Conservation (phyloP, 2,797 vertebrate species). For the Diplodus sargus region DNA sequence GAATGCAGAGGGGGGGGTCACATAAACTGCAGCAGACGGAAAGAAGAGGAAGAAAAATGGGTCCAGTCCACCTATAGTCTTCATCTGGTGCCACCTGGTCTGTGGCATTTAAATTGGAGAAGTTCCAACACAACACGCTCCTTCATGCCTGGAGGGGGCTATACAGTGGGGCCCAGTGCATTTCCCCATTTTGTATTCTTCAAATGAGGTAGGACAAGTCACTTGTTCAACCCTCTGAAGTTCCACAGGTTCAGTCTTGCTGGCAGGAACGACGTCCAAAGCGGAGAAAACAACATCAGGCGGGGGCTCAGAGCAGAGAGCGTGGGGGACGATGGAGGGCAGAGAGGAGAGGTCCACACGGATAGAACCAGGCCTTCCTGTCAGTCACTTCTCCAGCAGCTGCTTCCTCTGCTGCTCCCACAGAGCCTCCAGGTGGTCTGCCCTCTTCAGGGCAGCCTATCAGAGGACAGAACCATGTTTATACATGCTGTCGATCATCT, state of each 20-base stretch:
- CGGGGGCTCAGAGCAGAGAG: background rate
- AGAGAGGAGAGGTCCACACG: background rate
- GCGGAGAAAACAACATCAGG: background rate
- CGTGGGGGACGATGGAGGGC: background rate
- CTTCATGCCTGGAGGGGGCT: conserved; percentile 4
- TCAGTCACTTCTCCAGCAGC: conserved; percentile 85
- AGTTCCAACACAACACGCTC: conserved; percentile 15
- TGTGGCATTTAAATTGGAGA: conserved; percentile 18
- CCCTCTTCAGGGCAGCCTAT: conserved; percentile 91
- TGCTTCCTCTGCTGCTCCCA: conserved; percentile 90
- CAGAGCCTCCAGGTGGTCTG: conserved; percentile 91
- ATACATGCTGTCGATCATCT: conserved; percentile 17
- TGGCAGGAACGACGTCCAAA: conserved; percentile 23
- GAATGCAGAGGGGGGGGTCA: background rate
- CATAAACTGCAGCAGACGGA: conserved; percentile 17
- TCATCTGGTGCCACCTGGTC: conserved; percentile 38
- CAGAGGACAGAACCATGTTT: background rate
- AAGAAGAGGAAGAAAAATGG: conserved; percentile 15
- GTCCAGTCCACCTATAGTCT: background rate
- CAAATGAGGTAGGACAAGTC: conserved; percentile 57
- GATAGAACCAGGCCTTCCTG: conserved; percentile 7
- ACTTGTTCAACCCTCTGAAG: conserved; percentile 36
- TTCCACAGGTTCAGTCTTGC: conserved; percentile 61
- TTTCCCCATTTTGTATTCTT: conserved; percentile 18
- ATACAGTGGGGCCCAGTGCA: background rate